phyloP scores from a whole-genome alignment of 2,113 vertebrate genomes.

The Trinectes maculatus region DNA sequence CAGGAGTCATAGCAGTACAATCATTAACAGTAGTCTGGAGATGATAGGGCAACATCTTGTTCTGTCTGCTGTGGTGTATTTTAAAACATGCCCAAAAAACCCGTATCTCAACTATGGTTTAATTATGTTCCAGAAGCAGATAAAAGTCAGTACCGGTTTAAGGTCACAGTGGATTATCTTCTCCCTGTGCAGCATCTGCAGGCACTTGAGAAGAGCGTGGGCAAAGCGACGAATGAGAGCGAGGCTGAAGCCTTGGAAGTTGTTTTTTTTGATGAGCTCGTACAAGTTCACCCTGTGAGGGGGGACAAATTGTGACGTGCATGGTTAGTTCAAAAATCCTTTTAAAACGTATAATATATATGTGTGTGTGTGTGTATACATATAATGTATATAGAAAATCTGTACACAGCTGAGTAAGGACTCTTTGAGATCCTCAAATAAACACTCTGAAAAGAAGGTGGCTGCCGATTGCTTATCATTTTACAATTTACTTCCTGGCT shows the following conservation, averaged over 20 bases:
- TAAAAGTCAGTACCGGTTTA: constrained; percentile 86
- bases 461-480: no score
- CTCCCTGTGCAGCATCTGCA: constrained; percentile 92
- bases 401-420: no score
- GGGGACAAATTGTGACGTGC: constrained; percentile 1
- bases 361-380: no score
- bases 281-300: constrained; percentile 89
- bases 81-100: no score
- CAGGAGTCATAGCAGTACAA: neutral
- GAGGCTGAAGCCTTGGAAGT: constrained; percentile 93
- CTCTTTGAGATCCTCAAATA: no score
- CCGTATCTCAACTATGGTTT: neutral
- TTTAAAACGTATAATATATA: no score
- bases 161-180: constrained; percentile 97
- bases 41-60: no score
- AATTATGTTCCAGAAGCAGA: neutral
- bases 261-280: constrained; percentile 93
- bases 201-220: constrained; percentile 88
- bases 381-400: no score
- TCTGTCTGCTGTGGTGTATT: no score
- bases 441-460: no score
- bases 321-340: constrained; percentile 1
- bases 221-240: constrained; percentile 88
- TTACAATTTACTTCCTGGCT: no score
- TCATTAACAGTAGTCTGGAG: neutral